Evolutionary conservation across 1,140 invertebrate genomes (phyloP).

Genomic region (Habropoda laboriosa): DNA sequence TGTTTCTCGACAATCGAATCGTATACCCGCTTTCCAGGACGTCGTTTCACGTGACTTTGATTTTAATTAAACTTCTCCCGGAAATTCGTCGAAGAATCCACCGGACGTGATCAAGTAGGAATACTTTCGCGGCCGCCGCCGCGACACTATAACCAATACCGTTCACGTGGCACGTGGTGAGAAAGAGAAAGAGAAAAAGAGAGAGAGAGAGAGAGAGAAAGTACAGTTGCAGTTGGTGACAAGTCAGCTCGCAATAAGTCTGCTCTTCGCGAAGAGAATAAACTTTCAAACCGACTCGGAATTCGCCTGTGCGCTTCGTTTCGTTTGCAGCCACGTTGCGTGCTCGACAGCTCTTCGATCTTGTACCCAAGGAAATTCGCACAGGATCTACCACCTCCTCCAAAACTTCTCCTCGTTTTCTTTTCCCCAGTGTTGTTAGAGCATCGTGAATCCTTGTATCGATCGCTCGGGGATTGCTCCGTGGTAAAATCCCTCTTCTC

Average conservation of each 20-base stretch:
- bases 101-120: slow-evolving; percentile 44
- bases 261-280: slow-evolving; percentile 13
- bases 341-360: slow-evolving; percentile 35
- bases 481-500: no score
- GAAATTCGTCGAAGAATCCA: slow-evolving; percentile 18
- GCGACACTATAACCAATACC: slow-evolving; percentile 38
- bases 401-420: not conserved
- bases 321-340: not conserved
- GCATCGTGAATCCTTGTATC: no score
- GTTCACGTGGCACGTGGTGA: not conserved
- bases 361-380: slow-evolving; percentile 8
- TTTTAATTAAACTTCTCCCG: slow-evolving; percentile 50
- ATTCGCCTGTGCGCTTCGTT: slow-evolving; percentile 12
- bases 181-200: not conserved
- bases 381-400: not conserved
- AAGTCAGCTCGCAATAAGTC: slow-evolving; percentile 40
- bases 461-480: no score
- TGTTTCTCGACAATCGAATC: not conserved
- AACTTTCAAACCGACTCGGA: slow-evolving; percentile 24
- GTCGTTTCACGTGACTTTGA: slow-evolving; percentile 45
- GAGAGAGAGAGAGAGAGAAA: not conserved
- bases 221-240: slow-evolving; percentile 2
- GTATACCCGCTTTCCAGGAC: slow-evolving; percentile 25
- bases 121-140: slow-evolving; percentile 22
- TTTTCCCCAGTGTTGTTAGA: no score